A percentile compares a stretch with the other conserved stretches of the same genome.
phyloP scores from a whole-genome alignment of 2,797 vertebrate genomes.

The Coregonus suidteri region DNA sequence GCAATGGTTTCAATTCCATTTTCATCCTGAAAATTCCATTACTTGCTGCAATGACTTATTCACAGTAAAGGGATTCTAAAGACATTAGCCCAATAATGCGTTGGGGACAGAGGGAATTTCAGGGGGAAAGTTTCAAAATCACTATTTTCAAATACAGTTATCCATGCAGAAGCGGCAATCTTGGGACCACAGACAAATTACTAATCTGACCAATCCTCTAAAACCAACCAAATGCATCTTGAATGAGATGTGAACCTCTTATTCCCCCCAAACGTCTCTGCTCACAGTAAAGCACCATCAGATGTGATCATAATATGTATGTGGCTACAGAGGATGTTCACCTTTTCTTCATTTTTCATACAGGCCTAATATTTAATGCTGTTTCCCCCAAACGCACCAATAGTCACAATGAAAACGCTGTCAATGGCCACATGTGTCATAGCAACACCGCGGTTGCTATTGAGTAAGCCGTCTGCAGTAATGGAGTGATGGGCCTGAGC shows the following conservation, averaged over 20 bases:
- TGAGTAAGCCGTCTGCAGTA: slow-evolving; percentile 63
- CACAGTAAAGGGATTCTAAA: neutral
- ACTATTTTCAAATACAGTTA: neutral
- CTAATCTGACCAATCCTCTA: neutral
- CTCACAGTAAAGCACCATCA: slow-evolving; percentile 1
- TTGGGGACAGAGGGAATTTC: neutral
- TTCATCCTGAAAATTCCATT: neutral
- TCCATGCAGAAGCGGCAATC: neutral
- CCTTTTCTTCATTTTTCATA: slow-evolving; percentile 56
- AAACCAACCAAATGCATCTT: slow-evolving; percentile 3
- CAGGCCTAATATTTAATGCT: slow-evolving; percentile 57
- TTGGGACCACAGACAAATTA: slow-evolving; percentile 19
- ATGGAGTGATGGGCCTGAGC: slow-evolving; percentile 67
- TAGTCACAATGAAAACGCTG: slow-evolving; percentile 50
- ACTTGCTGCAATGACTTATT: neutral
- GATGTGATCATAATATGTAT: slow-evolving; percentile 35
- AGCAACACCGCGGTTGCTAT: slow-evolving; percentile 27
- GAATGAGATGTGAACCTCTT: neutral
- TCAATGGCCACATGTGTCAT: slow-evolving; percentile 61
- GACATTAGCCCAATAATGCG: neutral
- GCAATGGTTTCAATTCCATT: slow-evolving; percentile 5
- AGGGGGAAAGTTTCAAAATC: neutral
- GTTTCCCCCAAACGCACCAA: slow-evolving; percentile 53
- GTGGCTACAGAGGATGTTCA: slow-evolving; percentile 27
- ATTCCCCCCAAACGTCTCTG: slow-evolving; percentile 13